Evolutionary conservation across 2,797 vertebrate species (phyloP), one percentile per base, ranked within the genome.

Genomic region (Lateolabrax maculatus): DNA sequence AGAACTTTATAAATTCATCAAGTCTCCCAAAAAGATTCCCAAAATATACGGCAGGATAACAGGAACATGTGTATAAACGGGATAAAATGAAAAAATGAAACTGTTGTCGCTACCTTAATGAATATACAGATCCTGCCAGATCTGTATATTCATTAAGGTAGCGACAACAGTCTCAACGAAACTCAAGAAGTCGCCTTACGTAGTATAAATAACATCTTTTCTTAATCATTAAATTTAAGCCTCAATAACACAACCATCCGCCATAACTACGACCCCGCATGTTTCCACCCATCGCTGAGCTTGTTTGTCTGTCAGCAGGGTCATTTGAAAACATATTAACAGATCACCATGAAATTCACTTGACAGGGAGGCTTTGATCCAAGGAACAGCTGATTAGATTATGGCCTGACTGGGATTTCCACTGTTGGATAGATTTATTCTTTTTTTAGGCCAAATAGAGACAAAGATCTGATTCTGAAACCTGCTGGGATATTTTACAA

Each of bases 351-450:
- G 34, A 66, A 57, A 62, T 44, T 34, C 15, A 56, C 73, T 43
- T 21, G 71, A 48, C 37, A 29, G 66, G 13, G n/a, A 18, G 27
- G 61, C 29, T 62, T 44, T 71, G 29, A 70, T 57, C 64, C 31
- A 2, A 60, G 18, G 2, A 84, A 23, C 74, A 74, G 61, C 58
- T 77, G 60, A 77, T 79, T 48, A 64, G 63, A 75, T 72, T 37
- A 37, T 15, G 19, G 63, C 39, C 43, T 41, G 29, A 37, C 53
- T 60, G 27, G 56, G 75, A 73, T 77, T 73, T 73, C 58, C 71
- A 65, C 27, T 25, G 9, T 2, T 16, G 39, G 12, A 65, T 49
- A 60, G 23, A 58, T 71, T 56, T 9, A n/a, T 56, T 41, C 10
- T 21, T 19, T 53, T 58, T 48, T n/a, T 7, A 18, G 15, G 3